Base-by-base conservation (phyloP, 2,888 invertebrate species). In the Caradrina clavipalpis region DNA sequence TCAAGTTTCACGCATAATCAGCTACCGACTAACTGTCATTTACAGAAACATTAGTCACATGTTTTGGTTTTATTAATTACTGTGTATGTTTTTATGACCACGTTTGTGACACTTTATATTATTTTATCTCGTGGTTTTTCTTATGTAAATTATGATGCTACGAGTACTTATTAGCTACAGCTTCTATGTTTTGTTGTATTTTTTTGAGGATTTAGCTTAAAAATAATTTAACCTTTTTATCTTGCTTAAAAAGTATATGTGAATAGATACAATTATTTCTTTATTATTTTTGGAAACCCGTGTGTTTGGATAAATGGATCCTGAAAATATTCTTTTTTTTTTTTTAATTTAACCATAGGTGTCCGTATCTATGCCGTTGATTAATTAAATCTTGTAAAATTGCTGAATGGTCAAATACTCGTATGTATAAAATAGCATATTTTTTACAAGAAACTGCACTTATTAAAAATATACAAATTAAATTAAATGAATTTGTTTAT, bases 1-100 rank as follows among this genome's bases (percentile, higher is more conserved):
- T 78, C 73, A 77, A 8, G 21, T 80, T 81, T 71, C 70, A 73
- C 54, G 56, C 51, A 47, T 64, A 78, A 73, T 71, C 55, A 53
- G 72, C 73, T 72, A 71, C 70, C 51, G 64, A 55, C 50, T 59
- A 57, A 63, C 31, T 71, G 45, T 69, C 54, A 58, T 73, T 80
- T 76, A 71, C 51, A 53, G 19, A 71, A n/a, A 39, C 63, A 73
- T 67, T 58, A 39, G 19, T 65, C 56, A 56, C 11, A 63, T 49
- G 17, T 51, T 67, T 56, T 51, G 7, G 39, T 35, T 75, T 68
- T 35, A 70, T 76, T 62, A 26, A 55, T 59, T 50, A 50, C 31
- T 11, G 15, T 68, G 17, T 65, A 54, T 49, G 19, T 51, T 60
- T 78, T 64, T 64, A 78, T 15, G 64, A 60, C 21, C 35, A 47